These are phyloP conservation scores for Euphonia xanthogaster DNA, from an alignment of 2,797 vertebrate genomes.

Conservation along the genomic window DNA sequence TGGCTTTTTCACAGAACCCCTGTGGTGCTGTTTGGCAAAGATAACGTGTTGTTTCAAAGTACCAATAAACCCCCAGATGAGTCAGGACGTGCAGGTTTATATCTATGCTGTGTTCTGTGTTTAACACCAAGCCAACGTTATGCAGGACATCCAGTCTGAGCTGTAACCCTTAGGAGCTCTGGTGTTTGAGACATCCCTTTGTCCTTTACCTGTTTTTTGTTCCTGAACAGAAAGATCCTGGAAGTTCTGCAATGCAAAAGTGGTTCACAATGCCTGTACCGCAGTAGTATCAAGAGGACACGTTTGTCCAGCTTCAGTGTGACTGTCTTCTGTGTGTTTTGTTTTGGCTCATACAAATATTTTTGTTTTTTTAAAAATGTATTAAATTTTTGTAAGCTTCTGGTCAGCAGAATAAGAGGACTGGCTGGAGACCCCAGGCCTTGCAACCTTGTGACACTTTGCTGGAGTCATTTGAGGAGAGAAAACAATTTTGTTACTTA, in stretches of 20 bases:
- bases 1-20: neutral
- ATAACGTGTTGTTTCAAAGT: neutral
- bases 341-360: neutral
- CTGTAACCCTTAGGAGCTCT: neutral
- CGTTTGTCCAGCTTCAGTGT: neutral
- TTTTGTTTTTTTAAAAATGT: neutral
- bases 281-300: neutral
- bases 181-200: fast-evolving
- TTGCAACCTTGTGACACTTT: neutral
- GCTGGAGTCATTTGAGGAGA: neutral
- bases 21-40: neutral
- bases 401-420: neutral
- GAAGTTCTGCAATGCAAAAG: neutral
- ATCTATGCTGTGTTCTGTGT: neutral
- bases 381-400: neutral
- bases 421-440: neutral
- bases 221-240: neutral
- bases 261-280: neutral
- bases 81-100: neutral
- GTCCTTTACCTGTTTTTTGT: neutral
- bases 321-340: neutral
- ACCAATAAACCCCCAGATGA: neutral
- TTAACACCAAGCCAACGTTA: neutral
- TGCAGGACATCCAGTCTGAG: neutral
- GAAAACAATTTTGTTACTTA: neutral